phyloP scores from a whole-genome alignment of 2,113 vertebrate genomes.

The Rattus rattus region DNA sequence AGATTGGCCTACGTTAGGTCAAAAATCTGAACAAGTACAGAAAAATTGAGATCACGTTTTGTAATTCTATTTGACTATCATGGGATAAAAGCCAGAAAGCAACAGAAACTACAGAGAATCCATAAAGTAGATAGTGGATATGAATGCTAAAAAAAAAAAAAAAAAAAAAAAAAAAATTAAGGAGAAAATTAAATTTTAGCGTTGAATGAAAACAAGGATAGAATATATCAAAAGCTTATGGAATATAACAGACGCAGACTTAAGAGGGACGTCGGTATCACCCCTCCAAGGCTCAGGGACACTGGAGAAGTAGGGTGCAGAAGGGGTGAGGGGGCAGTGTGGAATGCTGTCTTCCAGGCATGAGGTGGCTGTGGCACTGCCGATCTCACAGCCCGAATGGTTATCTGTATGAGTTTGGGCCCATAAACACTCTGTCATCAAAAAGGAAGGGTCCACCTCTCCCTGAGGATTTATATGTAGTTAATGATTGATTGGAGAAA shows the following conservation, averaged over 20 bases:
- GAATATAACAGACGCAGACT: not conserved
- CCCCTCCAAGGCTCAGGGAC: not conserved
- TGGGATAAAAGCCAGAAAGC: not conserved
- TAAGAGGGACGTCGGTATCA: not conserved
- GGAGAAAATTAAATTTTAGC: not conserved
- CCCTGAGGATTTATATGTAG: not conserved
- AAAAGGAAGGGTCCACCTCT: not conserved
- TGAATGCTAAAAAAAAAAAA: not conserved
- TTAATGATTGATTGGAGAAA: not conserved
- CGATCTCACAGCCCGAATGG: not conserved
- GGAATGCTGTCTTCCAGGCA: not conserved
- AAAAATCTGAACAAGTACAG: not conserved
- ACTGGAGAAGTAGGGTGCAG: not conserved
- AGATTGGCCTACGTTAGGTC: not conserved
- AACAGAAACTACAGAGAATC: not conserved
- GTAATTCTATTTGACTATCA: too few relatives aligned
- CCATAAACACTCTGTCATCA: not conserved
- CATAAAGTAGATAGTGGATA: too few relatives aligned
- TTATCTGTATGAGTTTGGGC: not conserved
- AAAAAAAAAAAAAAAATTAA: too few relatives aligned
- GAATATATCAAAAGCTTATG: not conserved
- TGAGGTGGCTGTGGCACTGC: not conserved
- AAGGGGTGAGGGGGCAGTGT: too few relatives aligned
- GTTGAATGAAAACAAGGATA: not conserved
- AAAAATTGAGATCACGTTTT: not conserved